These are phyloP conservation scores for Phylloscopus whistleri DNA, from an alignment of 2,113 vertebrate species.

Conservation along the genomic window DNA sequence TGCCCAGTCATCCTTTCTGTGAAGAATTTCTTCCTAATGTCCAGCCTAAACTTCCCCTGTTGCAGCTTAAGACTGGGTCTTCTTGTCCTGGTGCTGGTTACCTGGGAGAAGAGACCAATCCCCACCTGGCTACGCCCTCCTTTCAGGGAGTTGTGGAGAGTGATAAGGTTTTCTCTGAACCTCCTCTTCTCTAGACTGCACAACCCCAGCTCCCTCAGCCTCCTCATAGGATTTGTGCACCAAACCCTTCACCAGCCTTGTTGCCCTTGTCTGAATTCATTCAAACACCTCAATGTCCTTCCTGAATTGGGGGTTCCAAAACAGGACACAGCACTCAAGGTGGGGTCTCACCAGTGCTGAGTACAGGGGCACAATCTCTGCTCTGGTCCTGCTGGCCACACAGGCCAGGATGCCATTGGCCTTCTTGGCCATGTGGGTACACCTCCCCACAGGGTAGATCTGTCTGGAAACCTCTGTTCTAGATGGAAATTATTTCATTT, in stretches of 20 bases:
- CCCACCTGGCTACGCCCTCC: not conserved
- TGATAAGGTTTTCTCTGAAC: not conserved
- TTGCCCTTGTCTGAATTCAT: not conserved
- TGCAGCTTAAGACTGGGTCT: too few species aligned
- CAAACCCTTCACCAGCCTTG: not conserved
- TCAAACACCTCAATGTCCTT: not conserved
- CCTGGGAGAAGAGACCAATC: too few species aligned
- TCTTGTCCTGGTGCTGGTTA: too few species aligned
- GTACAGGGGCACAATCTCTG: not conserved
- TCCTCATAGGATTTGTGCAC: not conserved
- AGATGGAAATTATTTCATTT: not conserved
- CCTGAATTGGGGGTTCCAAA: not conserved
- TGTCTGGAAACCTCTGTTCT: not conserved
- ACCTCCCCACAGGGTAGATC: not conserved
- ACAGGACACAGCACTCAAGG: not conserved
- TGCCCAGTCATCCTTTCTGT: not conserved
- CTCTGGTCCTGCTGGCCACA: not conserved
- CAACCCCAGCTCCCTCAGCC: not conserved
- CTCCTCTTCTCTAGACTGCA: not conserved
- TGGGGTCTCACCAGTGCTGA: fast-evolving
- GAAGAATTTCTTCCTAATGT: not conserved
- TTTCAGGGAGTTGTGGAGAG: not conserved
- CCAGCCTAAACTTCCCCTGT: not conserved
- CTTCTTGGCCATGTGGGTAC: not conserved
- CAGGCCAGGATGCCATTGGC: not conserved